Conservation (phyloP, 1,140 invertebrate species). For the Scaptomyza montana region DNA sequence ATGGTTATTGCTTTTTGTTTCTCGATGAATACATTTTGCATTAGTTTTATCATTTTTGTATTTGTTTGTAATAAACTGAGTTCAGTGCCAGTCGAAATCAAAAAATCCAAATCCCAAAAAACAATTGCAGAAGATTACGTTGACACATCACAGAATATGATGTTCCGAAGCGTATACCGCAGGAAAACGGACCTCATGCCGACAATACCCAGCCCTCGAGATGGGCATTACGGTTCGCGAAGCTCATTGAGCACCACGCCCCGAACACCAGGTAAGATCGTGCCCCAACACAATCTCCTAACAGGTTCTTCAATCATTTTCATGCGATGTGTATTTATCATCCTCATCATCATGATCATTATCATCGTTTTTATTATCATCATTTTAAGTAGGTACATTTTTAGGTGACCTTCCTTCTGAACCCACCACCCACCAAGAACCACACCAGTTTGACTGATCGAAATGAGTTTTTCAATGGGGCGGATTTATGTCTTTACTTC, state of each 20-base stretch:
- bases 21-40: conserved; percentile 42
- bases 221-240: conserved; percentile 84
- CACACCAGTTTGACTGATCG: conserved; percentile 11
- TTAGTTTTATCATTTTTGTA: conserved; percentile 39
- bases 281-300: conserved; percentile 3
- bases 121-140: conserved; percentile 83
- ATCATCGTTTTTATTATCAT: conserved; percentile 3
- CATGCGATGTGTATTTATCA: background rate
- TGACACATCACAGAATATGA: conserved; percentile 85
- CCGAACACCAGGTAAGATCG: conserved; percentile 88
- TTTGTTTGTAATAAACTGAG: conserved; percentile 37
- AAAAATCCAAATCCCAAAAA: conserved; percentile 43
- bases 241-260: conserved; percentile 86
- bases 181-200: conserved; percentile 95
- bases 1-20: conserved; percentile 50
- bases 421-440: background rate
- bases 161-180: conserved; percentile 88
- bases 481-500: conserved; percentile 12
- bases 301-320: conserved; percentile 12
- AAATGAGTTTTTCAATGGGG: background rate
- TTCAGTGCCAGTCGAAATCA: conserved; percentile 9
- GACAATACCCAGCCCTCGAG: conserved; percentile 91
- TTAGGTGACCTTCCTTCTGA: background rate
- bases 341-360: conserved; percentile 11
- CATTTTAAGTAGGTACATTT: conserved; percentile 22